Percentiles rank a stretch among this genome's conserved stretches.
Conservation (phyloP, 1,140 invertebrate genomes). For the Drosophila miranda region DNA sequence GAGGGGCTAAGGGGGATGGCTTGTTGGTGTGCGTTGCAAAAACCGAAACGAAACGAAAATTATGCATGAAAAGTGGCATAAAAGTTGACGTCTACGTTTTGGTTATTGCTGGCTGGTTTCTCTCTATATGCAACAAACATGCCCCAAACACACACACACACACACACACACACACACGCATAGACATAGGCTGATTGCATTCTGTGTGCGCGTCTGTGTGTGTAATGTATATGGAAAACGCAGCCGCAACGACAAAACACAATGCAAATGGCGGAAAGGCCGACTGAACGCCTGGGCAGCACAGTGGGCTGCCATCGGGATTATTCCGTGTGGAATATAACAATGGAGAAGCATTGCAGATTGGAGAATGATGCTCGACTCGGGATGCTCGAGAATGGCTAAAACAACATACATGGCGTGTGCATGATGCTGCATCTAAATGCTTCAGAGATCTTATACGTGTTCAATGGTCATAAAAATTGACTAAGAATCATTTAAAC, state of each 20-base stretch:
- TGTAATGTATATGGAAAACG: slow-evolving; percentile 25
- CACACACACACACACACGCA: slow-evolving; percentile 5
- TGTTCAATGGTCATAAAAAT: no score
- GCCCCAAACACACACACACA: slow-evolving; percentile 24
- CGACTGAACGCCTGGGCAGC: not conserved
- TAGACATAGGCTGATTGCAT: slow-evolving; percentile 26
- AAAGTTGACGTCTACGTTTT: slow-evolving; percentile 34
- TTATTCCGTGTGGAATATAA: not conserved
- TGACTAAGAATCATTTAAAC: no score
- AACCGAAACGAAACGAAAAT: slow-evolving; percentile 53
- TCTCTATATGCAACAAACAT: slow-evolving; percentile 38
- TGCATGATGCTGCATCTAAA: no score
- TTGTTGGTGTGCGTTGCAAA: slow-evolving; percentile 8
- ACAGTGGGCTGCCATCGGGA: not conserved
- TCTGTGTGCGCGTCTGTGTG: slow-evolving; percentile 4
- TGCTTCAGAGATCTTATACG: no score
- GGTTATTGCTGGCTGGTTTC: slow-evolving; percentile 1
- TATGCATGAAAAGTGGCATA: slow-evolving; percentile 69
- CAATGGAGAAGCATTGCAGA: not conserved
- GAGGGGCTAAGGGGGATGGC: not conserved
- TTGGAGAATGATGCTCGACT: no score
- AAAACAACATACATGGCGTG: no score
- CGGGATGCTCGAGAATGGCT: no score
- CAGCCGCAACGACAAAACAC: slow-evolving; percentile 2
- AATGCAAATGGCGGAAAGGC: not conserved